Evolutionary conservation across 2,797 vertebrate genomes (phyloP).

Genomic region (Neoniphon sammara): DNA sequence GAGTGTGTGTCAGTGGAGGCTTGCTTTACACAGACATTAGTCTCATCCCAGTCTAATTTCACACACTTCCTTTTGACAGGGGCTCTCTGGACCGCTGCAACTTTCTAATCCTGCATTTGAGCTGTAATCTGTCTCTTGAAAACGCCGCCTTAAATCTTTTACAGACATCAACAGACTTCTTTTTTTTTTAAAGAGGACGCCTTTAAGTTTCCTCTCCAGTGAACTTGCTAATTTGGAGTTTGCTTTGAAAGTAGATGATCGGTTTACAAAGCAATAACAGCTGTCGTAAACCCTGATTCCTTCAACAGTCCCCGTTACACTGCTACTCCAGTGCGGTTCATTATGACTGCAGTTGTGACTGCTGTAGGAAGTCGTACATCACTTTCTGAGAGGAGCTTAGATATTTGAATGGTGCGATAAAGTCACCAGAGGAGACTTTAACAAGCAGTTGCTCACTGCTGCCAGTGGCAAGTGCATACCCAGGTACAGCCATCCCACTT

Average conservation of each 20-base stretch:
- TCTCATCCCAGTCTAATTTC: constrained; percentile 18
- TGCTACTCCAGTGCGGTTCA: constrained; percentile 21
- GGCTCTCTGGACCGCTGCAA: background rate
- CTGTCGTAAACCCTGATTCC: background rate
- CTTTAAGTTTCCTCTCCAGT: background rate
- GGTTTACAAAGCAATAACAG: constrained; percentile 27
- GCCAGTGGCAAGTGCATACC: constrained; percentile 36
- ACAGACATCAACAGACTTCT: background rate
- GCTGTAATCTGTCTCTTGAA: constrained; percentile 26
- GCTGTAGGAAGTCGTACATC: constrained; percentile 24
- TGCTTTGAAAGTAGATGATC: constrained; percentile 11
- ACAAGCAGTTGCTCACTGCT: constrained; percentile 48
- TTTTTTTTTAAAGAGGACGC: background rate
- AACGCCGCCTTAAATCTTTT: constrained; percentile 10
- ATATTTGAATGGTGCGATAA: constrained; percentile 12
- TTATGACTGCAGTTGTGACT: constrained; percentile 24
- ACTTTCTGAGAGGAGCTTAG: constrained; percentile 36
- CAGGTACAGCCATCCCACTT: constrained; percentile 56
- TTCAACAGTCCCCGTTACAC: background rate
- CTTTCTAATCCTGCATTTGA: constrained; percentile 7
- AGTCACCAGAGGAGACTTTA: constrained; percentile 53
- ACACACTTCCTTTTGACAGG: constrained; percentile 18
- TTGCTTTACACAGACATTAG: constrained; percentile 29
- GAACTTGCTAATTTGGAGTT: constrained; percentile 2
- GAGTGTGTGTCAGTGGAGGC: constrained; percentile 8